phyloP scores from a whole-genome alignment of 2,797 vertebrate species.

The Cuculus canorus region DNA sequence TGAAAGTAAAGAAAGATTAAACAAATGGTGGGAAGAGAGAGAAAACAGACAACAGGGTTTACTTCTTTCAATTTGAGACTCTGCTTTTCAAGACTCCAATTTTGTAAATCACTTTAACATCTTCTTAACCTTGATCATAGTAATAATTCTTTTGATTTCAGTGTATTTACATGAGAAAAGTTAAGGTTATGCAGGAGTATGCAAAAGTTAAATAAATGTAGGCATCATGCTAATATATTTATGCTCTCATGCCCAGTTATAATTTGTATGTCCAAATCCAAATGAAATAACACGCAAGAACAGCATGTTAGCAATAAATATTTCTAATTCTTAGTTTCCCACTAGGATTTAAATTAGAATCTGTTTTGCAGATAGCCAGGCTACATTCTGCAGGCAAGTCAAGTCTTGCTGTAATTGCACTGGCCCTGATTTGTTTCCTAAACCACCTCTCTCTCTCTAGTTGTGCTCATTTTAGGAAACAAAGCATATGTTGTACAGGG shows the following conservation, averaged over 20 bases:
- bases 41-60: background rate
- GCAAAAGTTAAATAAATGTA: background rate
- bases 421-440: slow-evolving; percentile 19
- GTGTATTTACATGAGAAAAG: background rate
- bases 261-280: background rate
- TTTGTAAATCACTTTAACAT: background rate
- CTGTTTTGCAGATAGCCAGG: slow-evolving; percentile 14
- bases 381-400: slow-evolving; percentile 15
- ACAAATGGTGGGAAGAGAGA: background rate
- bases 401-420: background rate
- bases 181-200: background rate
- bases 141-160: background rate
- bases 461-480: slow-evolving; percentile 4
- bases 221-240: background rate
- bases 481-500: background rate
- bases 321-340: slow-evolving; percentile 42
- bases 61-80: background rate
- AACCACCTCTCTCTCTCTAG: background rate
- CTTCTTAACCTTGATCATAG: background rate
- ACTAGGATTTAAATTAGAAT: slow-evolving; percentile 27
- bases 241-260: background rate
- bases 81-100: background rate
- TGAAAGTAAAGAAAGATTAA: background rate
- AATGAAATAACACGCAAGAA: background rate
- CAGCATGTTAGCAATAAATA: background rate